phyloP scores from a whole-genome alignment of 1,140 invertebrate species.

The Maniola jurtina region DNA sequence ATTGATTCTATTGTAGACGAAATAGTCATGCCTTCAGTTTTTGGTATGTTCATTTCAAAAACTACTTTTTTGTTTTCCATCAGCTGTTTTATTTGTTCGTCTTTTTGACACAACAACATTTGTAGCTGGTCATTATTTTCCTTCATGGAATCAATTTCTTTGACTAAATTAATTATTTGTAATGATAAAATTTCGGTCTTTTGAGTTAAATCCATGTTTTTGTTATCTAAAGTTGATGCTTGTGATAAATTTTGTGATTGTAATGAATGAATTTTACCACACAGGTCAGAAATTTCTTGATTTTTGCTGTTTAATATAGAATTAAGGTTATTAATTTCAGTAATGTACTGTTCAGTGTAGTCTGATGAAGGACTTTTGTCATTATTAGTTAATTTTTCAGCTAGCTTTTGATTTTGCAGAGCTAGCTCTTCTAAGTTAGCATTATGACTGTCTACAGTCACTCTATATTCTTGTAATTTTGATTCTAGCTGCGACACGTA shows the following conservation, averaged over 20 bases:
- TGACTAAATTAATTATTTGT: constrained; percentile 40
- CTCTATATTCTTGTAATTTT: constrained; percentile 58
- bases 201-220: constrained; percentile 44
- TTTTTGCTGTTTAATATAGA: constrained; percentile 58
- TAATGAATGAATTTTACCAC: constrained; percentile 46
- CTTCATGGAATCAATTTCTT: constrained; percentile 42
- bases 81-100: constrained; percentile 65
- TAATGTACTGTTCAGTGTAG: constrained; percentile 70
- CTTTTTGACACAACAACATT: constrained; percentile 45
- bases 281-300: constrained; percentile 59
- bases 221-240: constrained; percentile 46
- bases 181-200: constrained; percentile 36
- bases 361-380: constrained; percentile 42
- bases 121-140: constrained; percentile 50
- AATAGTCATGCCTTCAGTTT: constrained; percentile 72
- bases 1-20: constrained; percentile 69
- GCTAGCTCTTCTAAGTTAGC: constrained; percentile 55
- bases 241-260: constrained; percentile 43
- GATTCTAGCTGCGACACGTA: constrained; percentile 71
- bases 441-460: constrained; percentile 51
- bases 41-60: constrained; percentile 74
- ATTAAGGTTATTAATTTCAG: constrained; percentile 71
- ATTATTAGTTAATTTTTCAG: constrained; percentile 35
- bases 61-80: constrained; percentile 60
- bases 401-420: constrained; percentile 54